Evolutionary conservation across 2,797 vertebrate species (phyloP), one percentile per base, ranked within the genome.

Genomic region (Ctenosaura bakeri): DNA sequence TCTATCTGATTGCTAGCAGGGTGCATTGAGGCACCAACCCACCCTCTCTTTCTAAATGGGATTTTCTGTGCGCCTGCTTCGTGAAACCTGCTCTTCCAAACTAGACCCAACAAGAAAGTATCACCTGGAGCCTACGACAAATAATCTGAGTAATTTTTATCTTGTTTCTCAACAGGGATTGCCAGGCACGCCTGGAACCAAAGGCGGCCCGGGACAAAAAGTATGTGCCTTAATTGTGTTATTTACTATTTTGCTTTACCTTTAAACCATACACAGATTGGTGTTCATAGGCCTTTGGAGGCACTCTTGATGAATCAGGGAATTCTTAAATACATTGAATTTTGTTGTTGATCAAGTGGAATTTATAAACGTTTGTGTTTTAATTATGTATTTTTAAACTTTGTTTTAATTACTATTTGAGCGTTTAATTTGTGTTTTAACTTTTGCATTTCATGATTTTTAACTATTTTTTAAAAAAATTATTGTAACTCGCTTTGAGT

Each of bases 121-220:
- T 52, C 32, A 24, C 26, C 35, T 13, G 20, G 0, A 0, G 22
- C 13, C 12, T 22, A 46, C 9, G 66, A 62, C 69, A 88, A 73
- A 64, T 20, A 91, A 66, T 54, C 86, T 0, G 62, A 0, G 14
- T 0, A 88, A 69, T 42, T 54, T 12, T 89, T 76, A 56, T n/a
- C 29, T 84, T 95, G 7, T 91, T 94, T 56, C 91, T 10, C 8
- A 77, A 1, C 71, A 99, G 99, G 99, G 99, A 82, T 97, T 99
- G 94, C 98, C 98, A 0, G 99, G 99, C 8, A 98, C 98, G 88
- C 98, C 99, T 0, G 99, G 99, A 12, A 92, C 97, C 86, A 99
- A 99, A 97, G 99, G 99, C 83, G 98, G 97, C 85, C 86, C 98
- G 69, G 99, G 99, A 93, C 96, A 93, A 69, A 98, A 98, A 98